Evolutionary conservation across 2,797 vertebrate genomes (phyloP), one percentile per base, ranked within the genome.

Genomic region (Lepus townsendii): DNA sequence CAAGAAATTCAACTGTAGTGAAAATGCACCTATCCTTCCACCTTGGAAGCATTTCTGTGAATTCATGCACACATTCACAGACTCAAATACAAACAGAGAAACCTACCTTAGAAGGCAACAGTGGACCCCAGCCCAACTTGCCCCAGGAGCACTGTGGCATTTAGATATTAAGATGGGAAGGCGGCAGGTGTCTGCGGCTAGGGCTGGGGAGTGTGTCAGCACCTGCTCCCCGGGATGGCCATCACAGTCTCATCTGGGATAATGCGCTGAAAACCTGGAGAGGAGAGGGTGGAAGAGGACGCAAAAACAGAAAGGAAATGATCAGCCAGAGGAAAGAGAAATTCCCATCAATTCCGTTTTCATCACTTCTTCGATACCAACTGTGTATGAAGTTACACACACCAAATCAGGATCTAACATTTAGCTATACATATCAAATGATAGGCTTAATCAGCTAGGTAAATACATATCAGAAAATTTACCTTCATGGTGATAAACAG

Each of bases 131-230:
- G 97, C 96, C 96, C 97, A 96, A 96, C 92, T 96, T 98, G 98
- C 94, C 98, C 97, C 97, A 89, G 95, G 96, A 95, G 96, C 97
- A 92, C 96, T 97, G 97, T 97, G 98, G 98, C 98, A 98, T 98
- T 98, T 98, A 98, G 98, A 97, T 97, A 88, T 26, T 17, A 97
- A 92, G 96, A 94, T 65, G 94, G 97, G 96, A 80, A 96, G 96
- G 95, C 7, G 54, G 54, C 54, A 57, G 96, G 91, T 47, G 96
- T 94, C 96, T 47, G 95, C 13, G 86, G 91, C 83, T 83, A 96
- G 97, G 94, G 50, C 93, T 94, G 93, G 95, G 96, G 73, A 89
- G 52, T 72, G 87, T 91, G 95, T 98, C 97, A 98, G 97, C 97
- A 98, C 97, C 97, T 97, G 98, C 95, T 96, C 95, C 97, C 96